Evolutionary conservation across 1,140 invertebrate species (phyloP).

Genomic region (Thrips palmi): DNA sequence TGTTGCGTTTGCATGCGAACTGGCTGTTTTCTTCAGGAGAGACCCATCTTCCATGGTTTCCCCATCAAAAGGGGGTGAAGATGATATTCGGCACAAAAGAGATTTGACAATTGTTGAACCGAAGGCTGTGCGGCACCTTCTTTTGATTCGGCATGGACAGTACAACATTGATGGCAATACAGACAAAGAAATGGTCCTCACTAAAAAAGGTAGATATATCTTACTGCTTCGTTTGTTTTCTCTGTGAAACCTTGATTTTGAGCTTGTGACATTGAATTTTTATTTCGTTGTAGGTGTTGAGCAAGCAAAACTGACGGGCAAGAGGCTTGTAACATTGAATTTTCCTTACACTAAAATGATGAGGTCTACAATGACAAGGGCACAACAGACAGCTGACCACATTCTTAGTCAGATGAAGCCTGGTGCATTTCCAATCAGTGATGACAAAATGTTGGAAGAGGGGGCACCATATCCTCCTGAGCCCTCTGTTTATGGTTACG

Average conservation of each 20-base stretch:
- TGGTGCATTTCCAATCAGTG: conserved; percentile 29
- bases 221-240: no score
- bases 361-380: conserved; percentile 83
- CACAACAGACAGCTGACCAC: conserved; percentile 22
- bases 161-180: conserved; percentile 55
- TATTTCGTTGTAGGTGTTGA: conserved; percentile 41
- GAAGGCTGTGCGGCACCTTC: conserved; percentile 60
- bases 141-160: conserved; percentile 90
- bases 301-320: conserved; percentile 69
- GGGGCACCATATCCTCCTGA: conserved; percentile 91
- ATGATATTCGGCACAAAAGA: conserved; percentile 38
- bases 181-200: conserved; percentile 62
- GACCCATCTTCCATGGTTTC: conserved; percentile 25
- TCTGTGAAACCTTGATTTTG: no score
- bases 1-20: no score
- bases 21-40: no score
- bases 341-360: conserved; percentile 62
- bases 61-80: conserved; percentile 14
- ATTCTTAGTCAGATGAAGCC: conserved; percentile 15
- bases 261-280: no score
- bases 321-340: conserved; percentile 49
- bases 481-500: conserved; percentile 73
- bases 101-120: conserved; percentile 40
- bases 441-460: conserved; percentile 69
- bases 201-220: conserved; percentile 52